Percentiles rank a stretch among this genome's conserved stretches.
Evolutionary conservation across 1,140 invertebrate genomes (phyloP).

Genomic region (Sycobia sp.): DNA sequence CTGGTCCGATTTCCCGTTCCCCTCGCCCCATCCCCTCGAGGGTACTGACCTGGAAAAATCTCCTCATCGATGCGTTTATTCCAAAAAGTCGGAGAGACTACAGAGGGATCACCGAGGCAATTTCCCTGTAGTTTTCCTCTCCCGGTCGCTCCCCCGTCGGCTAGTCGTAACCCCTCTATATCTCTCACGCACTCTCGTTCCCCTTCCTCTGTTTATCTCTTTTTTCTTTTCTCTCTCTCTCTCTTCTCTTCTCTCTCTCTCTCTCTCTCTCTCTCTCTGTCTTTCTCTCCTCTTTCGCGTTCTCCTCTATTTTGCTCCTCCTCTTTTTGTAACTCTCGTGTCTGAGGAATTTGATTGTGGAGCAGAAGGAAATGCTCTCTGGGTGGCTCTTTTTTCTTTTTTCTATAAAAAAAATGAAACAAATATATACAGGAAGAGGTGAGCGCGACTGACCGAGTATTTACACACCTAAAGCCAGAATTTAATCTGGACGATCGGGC

Average conservation of each 20-base stretch:
- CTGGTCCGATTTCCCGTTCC: neutral
- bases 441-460: too few relatives aligned
- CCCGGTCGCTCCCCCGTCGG: too few relatives aligned
- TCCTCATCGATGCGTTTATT: constrained; percentile 29
- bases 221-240: constrained; percentile 23
- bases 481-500: too few relatives aligned
- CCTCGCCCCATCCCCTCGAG: neutral
- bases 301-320: too few relatives aligned
- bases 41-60: constrained; percentile 24
- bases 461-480: too few relatives aligned
- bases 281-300: too few relatives aligned
- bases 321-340: neutral
- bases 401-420: too few relatives aligned
- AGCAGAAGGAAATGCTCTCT: neutral
- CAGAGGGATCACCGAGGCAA: constrained; percentile 28
- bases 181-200: too few relatives aligned
- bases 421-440: too few relatives aligned
- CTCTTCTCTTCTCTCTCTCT: neutral
- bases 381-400: too few relatives aligned
- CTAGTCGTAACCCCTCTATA: too few relatives aligned
- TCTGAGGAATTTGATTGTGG: constrained; percentile 17
- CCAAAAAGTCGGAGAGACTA: constrained; percentile 38
- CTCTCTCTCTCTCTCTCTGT: neutral
- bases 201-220: neutral
- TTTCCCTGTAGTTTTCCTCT: constrained; percentile 23